A percentile compares a stretch with the other conserved stretches of the same genome.
Evolutionary conservation across 2,888 invertebrate species (phyloP).

Genomic region (Himalopsyche tibetana): DNA sequence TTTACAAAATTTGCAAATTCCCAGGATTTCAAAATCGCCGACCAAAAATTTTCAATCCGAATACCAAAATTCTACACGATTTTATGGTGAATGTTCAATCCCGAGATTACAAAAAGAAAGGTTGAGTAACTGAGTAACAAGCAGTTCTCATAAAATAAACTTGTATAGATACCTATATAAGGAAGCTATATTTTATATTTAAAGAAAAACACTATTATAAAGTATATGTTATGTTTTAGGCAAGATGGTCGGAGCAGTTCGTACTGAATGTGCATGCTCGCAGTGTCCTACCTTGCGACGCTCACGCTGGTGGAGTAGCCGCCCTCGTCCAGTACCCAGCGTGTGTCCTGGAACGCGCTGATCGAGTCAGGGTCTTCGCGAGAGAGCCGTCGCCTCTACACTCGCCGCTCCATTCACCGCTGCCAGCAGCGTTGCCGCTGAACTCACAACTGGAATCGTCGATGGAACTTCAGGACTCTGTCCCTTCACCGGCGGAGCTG

Average conservation of each 20-base stretch:
- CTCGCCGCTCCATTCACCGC: constrained; percentile 81
- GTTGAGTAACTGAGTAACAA: too few species aligned
- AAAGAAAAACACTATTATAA: too few species aligned
- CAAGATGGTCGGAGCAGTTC: constrained; percentile 90
- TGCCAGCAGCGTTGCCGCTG: constrained; percentile 73
- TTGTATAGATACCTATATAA: too few species aligned
- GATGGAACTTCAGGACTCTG: background rate
- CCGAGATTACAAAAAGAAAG: too few species aligned
- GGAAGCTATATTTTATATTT: too few species aligned
- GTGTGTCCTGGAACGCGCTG: constrained; percentile 86
- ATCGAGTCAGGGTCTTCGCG: constrained; percentile 88
- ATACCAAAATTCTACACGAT: too few species aligned
- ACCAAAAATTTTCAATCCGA: too few species aligned
- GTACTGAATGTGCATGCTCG: constrained; percentile 90
- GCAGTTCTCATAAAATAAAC: too few species aligned
- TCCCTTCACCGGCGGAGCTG: constrained; percentile 74
- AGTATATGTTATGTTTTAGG: constrained; percentile 72
- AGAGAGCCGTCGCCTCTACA: constrained; percentile 83
- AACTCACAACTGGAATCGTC: constrained; percentile 59
- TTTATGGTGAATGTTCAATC: too few species aligned
- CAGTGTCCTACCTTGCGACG: constrained; percentile 90
- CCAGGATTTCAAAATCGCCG: too few species aligned
- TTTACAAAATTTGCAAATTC: too few species aligned
- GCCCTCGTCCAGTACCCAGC: constrained; percentile 91
- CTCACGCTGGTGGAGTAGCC: constrained; percentile 82